Evolutionary conservation across 2,113 vertebrate species (phyloP).

Genomic region (Odontophorus gujanensis): DNA sequence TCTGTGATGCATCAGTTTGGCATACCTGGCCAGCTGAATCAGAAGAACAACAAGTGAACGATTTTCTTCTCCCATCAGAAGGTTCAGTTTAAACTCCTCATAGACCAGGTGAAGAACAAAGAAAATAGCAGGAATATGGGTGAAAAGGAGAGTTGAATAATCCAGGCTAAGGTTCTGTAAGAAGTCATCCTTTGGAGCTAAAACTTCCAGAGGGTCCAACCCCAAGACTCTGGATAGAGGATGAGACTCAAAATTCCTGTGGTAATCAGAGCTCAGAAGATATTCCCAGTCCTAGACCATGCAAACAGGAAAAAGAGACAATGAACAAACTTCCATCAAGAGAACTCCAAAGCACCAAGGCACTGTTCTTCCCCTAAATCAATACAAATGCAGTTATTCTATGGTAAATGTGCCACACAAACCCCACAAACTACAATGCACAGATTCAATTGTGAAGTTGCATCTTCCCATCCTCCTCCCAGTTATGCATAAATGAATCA

Average conservation of each 20-base stretch:
- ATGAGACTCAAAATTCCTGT: conserved; percentile 85
- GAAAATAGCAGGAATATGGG: conserved; percentile 92
- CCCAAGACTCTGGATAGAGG: conserved; percentile 79
- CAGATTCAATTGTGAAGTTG: neutral
- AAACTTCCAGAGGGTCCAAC: conserved; percentile 74
- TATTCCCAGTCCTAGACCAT: conserved; percentile 92
- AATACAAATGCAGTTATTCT: neutral
- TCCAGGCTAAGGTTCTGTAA: conserved; percentile 84
- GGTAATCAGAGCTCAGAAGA: conserved; percentile 90
- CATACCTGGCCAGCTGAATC: conserved; percentile 93
- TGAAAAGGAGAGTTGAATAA: conserved; percentile 89
- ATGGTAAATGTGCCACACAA: neutral
- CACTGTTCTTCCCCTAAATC: neutral
- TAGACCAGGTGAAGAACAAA: conserved; percentile 95
- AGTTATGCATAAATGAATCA: neutral
- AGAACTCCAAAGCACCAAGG: neutral
- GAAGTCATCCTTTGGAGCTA: conserved; percentile 68
- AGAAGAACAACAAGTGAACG: conserved; percentile 89
- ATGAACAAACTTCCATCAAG: neutral
- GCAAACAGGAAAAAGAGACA: neutral
- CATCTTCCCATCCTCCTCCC: neutral
- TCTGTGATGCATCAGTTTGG: neutral
- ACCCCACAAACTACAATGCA: neutral
- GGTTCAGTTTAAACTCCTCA: conserved; percentile 93
- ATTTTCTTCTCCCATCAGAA: conserved; percentile 89